Evolutionary conservation across 1,140 invertebrate genomes (phyloP), one percentile per base, ranked within the genome.

Genomic region (Anoplophora glabripennis): DNA sequence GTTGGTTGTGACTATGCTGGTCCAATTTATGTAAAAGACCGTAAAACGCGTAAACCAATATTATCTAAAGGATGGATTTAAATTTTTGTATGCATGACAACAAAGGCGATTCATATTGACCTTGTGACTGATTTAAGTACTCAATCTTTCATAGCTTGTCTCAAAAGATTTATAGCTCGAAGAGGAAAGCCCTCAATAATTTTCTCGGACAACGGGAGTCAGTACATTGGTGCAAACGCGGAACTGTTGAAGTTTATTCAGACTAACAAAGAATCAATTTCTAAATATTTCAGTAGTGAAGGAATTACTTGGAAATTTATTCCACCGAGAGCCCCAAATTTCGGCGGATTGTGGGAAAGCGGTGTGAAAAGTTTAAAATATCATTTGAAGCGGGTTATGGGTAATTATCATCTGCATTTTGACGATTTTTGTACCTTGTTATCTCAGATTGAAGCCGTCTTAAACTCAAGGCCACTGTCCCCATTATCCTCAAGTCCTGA

Each of bases 311-410:
- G 55, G 60, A 33, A 46, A 10, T 62, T 62, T 41, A 73, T 78
- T 9, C 53, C 66, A 15, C 71, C 78, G 17, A 11, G 48, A 5
- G 69, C 75, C 10, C 72, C 73, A 7, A 70, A 77, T 66, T 77
- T 79, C 56, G 76, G 77, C 18, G 76, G 76, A 8, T 17, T 76
- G 15, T 77, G 74, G 67, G 79, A 80, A 58, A 54, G 69, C 1
- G 71, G 65, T 1, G 68, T 79, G 0, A 75, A 75, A 61, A 61
- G 58, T 21, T 59, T 70, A 7, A 79, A 79, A 57, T 63, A 62
- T 41, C 75, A 75, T 58, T 53, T 77, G 3, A 49, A 63, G 14
- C 61, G 67, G 1, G 61, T 66, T 7, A 34, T 70, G 3, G 64
- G 63, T 8, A 63, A 41, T 59, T 28, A 52, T 21, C 1, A n/a